These are phyloP conservation scores for Synergus umbraculus DNA, from an alignment of 2,888 invertebrate genomes.

Conservation along the genomic window DNA sequence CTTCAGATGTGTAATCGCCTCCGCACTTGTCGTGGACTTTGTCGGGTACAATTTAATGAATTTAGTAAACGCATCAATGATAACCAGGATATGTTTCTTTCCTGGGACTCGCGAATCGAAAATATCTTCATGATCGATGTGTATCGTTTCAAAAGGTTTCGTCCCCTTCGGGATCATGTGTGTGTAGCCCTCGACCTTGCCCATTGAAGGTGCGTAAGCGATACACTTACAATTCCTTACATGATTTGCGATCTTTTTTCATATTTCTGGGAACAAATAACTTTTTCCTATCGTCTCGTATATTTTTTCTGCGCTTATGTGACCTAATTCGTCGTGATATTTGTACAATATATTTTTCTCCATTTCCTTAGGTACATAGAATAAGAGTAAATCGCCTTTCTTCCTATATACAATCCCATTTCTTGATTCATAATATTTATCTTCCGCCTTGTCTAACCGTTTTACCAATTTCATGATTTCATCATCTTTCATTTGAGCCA, in stretches of 20 bases:
- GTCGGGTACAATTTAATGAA: slow-evolving; percentile 44
- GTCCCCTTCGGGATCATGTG: slow-evolving; percentile 26
- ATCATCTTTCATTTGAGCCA: slow-evolving; percentile 47
- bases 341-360: too few relatives aligned
- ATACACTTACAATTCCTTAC: slow-evolving; percentile 50
- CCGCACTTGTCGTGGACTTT: slow-evolving; percentile 42
- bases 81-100: slow-evolving; percentile 47
- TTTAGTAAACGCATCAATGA: slow-evolving; percentile 47
- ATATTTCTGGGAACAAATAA: slow-evolving; percentile 14
- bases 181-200: slow-evolving; percentile 49
- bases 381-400: slow-evolving; percentile 43
- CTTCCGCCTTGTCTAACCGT: slow-evolving; percentile 42
- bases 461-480: slow-evolving; percentile 41
- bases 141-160: slow-evolving; percentile 49
- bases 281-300: slow-evolving; percentile 46
- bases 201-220: slow-evolving; percentile 45
- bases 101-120: slow-evolving; percentile 3
- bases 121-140: slow-evolving; percentile 52
- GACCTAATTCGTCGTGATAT: not conserved
- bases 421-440: slow-evolving; percentile 49
- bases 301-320: not conserved
- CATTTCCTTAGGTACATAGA: slow-evolving; percentile 46
- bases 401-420: slow-evolving; percentile 53
- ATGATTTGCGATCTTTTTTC: not conserved
- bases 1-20: slow-evolving; percentile 38